These are phyloP conservation scores for Saccopteryx bilineata DNA, from an alignment of 2,113 vertebrate species.

Conservation along the genomic window DNA sequence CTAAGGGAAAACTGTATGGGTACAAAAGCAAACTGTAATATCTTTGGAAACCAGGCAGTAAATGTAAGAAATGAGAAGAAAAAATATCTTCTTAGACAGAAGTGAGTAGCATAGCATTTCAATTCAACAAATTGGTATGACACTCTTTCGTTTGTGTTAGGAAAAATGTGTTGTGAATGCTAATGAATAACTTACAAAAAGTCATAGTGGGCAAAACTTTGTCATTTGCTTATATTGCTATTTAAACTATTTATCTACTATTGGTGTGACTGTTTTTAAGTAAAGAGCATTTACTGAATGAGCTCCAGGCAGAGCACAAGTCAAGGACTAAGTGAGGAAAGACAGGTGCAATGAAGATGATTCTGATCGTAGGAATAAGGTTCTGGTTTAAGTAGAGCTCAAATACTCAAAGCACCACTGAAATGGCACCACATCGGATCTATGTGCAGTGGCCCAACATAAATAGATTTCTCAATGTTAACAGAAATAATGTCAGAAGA, in stretches of 20 bases:
- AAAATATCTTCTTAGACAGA: neutral
- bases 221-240: neutral
- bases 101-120: neutral
- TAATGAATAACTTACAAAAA: conserved; percentile 3
- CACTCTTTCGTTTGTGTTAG: neutral
- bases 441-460: neutral
- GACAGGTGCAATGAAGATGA: neutral
- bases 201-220: neutral
- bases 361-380: neutral
- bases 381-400: neutral
- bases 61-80: neutral
- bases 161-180: neutral
- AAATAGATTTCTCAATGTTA: conserved; percentile 41
- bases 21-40: conserved; percentile 45
- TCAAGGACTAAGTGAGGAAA: neutral
- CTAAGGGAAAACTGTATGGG: conserved; percentile 11
- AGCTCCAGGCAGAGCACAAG: neutral
- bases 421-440: neutral
- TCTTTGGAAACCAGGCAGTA: conserved; percentile 35
- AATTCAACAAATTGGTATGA: neutral
- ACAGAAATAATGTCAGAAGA: conserved; percentile 52
- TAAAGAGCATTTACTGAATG: neutral
- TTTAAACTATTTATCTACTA: conserved; percentile 22
- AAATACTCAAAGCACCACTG: neutral
- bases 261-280: neutral